phyloP scores from a whole-genome alignment of 2,797 vertebrate species.

The Meriones psammophilus region DNA sequence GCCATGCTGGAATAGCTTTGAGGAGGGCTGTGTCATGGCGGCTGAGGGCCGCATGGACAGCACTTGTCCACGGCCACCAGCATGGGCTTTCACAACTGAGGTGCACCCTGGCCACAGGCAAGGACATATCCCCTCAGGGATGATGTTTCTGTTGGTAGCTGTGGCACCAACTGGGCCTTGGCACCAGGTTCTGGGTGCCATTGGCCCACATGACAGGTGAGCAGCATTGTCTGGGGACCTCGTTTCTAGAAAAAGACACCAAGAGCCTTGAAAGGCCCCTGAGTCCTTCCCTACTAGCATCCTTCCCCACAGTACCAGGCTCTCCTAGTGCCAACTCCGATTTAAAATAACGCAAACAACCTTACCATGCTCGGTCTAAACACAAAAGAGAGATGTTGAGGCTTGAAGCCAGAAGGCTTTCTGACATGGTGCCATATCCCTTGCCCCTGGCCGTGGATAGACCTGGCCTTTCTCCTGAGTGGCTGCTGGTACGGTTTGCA shows the following conservation, averaged over 20 bases:
- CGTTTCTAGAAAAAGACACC: neutral
- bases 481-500: too few species aligned
- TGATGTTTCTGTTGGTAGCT: neutral
- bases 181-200: neutral
- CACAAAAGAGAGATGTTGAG: neutral
- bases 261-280: neutral
- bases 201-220: neutral
- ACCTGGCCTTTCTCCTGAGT: neutral
- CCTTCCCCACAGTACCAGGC: too few species aligned
- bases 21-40: too few species aligned
- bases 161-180: neutral
- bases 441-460: neutral
- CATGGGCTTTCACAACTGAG: neutral
- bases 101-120: neutral
- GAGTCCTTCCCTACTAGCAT: neutral
- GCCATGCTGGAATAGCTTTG: too few species aligned
- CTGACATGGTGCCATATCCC: neutral
- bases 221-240: neutral
- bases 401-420: neutral
- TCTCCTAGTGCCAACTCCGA: neutral
- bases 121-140: neutral
- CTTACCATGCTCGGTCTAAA: neutral
- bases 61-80: too few species aligned
- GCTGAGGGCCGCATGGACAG: neutral
- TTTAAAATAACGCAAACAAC: neutral